Percentiles rank a stretch among this genome's conserved stretches.
These are phyloP conservation scores for Theristus sp. DNA, from an alignment of 2,888 invertebrate species.

Conservation along the genomic window DNA sequence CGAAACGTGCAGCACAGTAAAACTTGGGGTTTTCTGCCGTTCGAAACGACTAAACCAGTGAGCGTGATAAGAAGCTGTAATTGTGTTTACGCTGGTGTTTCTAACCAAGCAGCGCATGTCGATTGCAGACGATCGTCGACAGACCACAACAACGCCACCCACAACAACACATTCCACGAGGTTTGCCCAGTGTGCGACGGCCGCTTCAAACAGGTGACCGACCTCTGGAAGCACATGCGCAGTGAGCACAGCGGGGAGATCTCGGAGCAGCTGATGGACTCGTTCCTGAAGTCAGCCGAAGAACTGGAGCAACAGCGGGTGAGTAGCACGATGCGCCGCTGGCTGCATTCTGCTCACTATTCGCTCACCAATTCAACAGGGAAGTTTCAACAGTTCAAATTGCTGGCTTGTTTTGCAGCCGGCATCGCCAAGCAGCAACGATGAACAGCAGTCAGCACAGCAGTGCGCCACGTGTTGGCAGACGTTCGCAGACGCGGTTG, in stretches of 20 bases:
- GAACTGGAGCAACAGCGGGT: not conserved
- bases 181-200: constrained; percentile 66
- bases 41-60: too few relatives aligned
- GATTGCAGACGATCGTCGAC: too few relatives aligned
- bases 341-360: not conserved
- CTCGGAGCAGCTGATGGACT: constrained; percentile 44
- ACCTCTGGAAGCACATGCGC: constrained; percentile 64
- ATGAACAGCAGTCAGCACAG: not conserved
- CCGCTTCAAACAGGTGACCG: constrained; percentile 66
- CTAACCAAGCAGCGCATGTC: too few relatives aligned
- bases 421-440: too few relatives aligned
- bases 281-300: constrained; percentile 29
- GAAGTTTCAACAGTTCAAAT: too few relatives aligned
- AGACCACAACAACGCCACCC: not conserved
- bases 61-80: too few relatives aligned
- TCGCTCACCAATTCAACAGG: too few relatives aligned
- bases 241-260: constrained; percentile 60
- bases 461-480: constrained; percentile 31
- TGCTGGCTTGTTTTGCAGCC: too few relatives aligned
- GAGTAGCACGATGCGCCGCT: not conserved
- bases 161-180: constrained; percentile 31
- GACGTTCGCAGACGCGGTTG: constrained; percentile 30
- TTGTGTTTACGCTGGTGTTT: too few relatives aligned
- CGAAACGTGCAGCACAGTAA: too few relatives aligned
- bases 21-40: too few relatives aligned